Evolutionary conservation across 2,888 invertebrate genomes (phyloP), one percentile per base, ranked within the genome.

Genomic region (Oasisia sp.): DNA sequence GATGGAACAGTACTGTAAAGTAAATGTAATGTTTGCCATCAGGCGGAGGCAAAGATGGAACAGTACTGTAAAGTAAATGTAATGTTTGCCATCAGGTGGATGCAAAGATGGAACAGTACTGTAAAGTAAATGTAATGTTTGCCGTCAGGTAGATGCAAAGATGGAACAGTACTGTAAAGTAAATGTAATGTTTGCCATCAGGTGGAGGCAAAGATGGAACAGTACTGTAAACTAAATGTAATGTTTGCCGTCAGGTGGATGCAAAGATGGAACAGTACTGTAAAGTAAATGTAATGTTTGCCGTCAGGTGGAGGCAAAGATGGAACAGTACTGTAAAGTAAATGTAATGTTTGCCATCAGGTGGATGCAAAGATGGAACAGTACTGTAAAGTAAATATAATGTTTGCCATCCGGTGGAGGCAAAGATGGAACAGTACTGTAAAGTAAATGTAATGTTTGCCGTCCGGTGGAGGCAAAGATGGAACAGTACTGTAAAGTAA

Each of bases 361-460:
- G 96, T 98, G 90, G 98, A 98, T 94, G 97, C 97, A 93, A 97
- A 97, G 96, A 97, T 98, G 94, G 97, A 97, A 27, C 97, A 97
- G 58, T n/a, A n/a, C n/a, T 38, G 38, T 38, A 38, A 38, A 38
- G 38, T 38, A 50, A 50, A 14, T 50, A 11, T 50, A 12, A 14
- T 12, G 50, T 50, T 50, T 50, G 3, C 74, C 27, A 93, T 5
- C 93, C 96, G 96, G 96, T 98, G 90, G 98, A 98, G 94, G 97
- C 97, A 93, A 97, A 97, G 96, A 97, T 98, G 94, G 97, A 97
- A 27, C 97, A 97, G 58, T n/a, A n/a, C n/a, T 38, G 38, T 38
- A 38, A 38, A 38, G 38, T 38, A 50, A 50, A 14, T 50, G 50
- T 50, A 12, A 14, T 12, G 50, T 50, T 50, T 50, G 3, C 74